Evolutionary conservation across 2,888 invertebrate species (phyloP).

Genomic region (Eutolmus rufibarbis): DNA sequence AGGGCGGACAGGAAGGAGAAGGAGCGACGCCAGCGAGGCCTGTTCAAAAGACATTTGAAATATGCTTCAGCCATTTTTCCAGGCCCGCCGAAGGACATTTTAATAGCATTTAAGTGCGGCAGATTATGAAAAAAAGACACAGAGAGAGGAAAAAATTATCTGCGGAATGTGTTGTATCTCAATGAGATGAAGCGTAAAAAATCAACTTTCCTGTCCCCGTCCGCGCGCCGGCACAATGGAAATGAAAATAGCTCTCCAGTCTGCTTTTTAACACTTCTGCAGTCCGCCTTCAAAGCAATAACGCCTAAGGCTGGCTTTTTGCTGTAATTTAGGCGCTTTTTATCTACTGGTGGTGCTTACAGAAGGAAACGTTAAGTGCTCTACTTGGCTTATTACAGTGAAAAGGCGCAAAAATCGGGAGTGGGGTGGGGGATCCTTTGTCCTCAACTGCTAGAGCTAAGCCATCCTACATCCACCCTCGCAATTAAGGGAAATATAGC

Average conservation of each 20-base stretch:
- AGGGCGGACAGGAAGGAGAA: neutral
- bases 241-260: slow-evolving; percentile 16
- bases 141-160: neutral
- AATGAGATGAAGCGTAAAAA: slow-evolving; percentile 32
- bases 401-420: neutral
- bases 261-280: slow-evolving; percentile 25
- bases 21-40: neutral
- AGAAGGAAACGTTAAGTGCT: slow-evolving; percentile 31
- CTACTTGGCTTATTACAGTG: slow-evolving; percentile 18
- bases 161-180: slow-evolving; percentile 14
- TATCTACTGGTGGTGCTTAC: slow-evolving; percentile 1
- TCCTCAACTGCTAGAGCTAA: neutral
- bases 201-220: neutral
- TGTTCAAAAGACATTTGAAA: slow-evolving; percentile 7
- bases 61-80: slow-evolving; percentile 4
- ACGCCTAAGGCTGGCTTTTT: slow-evolving; percentile 11
- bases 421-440: neutral
- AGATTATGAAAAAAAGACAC: neutral
- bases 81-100: neutral
- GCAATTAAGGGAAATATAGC: neutral
- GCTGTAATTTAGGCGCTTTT: slow-evolving; percentile 28
- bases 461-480: neutral
- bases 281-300: slow-evolving; percentile 19
- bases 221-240: neutral
- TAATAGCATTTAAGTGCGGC: neutral